phyloP scores from a whole-genome alignment of 2,797 vertebrate species.

The Pachyuromys duprasi region DNA sequence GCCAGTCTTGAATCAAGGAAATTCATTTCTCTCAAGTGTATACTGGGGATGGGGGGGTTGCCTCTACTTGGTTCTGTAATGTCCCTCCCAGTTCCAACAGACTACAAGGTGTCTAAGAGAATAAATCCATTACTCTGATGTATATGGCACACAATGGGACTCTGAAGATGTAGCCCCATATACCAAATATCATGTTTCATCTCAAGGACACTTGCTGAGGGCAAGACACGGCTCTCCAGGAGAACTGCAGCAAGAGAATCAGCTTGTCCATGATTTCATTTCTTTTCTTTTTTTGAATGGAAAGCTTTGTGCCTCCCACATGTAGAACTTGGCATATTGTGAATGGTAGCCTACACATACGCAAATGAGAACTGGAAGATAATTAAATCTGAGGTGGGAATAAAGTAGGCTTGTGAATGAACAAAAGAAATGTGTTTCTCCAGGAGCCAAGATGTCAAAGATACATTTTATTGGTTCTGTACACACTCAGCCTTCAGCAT shows the following conservation, averaged over 20 bases:
- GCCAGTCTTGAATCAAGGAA: background rate
- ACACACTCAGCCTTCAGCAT: constrained; percentile 59
- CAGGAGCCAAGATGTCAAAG: constrained; percentile 76
- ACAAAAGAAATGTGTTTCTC: constrained; percentile 72
- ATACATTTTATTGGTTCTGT: constrained; percentile 64
- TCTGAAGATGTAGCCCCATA: background rate
- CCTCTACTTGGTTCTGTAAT: background rate
- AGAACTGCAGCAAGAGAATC: constrained; percentile 31
- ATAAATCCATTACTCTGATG: background rate
- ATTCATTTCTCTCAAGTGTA: background rate
- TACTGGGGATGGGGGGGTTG: background rate
- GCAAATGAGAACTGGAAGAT: constrained; percentile 69
- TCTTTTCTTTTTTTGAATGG: constrained; percentile 33
- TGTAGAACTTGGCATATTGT: constrained; percentile 42
- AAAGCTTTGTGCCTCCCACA: constrained; percentile 73
- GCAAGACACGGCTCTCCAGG: constrained; percentile 28
- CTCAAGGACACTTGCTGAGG: constrained; percentile 38
- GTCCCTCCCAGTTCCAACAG: background rate
- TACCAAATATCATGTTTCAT: background rate
- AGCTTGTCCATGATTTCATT: constrained; percentile 32
- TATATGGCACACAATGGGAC: constrained; percentile 21
- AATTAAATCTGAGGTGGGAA: constrained; percentile 77
- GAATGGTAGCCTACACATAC: constrained; percentile 75
- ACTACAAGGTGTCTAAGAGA: background rate
- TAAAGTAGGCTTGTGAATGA: constrained; percentile 74